Evolutionary conservation across 2,888 invertebrate species (phyloP), one percentile per base, ranked within the genome.

Genomic region (Synanthedon andrenaeformis): DNA sequence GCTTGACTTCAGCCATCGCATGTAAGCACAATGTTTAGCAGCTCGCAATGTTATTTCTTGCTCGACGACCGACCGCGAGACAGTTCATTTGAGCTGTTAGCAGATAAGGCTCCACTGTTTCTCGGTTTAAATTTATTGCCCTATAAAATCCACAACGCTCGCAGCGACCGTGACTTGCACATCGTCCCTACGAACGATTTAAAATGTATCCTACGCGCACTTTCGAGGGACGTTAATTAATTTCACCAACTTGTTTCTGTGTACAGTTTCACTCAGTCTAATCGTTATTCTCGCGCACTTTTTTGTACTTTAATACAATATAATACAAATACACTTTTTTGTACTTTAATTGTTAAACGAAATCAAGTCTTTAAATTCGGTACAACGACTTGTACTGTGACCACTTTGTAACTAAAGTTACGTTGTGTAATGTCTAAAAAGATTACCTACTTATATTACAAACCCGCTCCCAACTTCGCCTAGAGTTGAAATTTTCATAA

Each of bases 41-140:
- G 68, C 67, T 63, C 62, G 62, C 55, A 55, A 59, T 66, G 67
- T 70, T 74, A 67, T 70, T 74, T 67, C 71, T 68, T 61, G 62
- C 62, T 56, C 57, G 52, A 54, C n/a, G 13, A 13, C 23, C 45
- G 45, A 45, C 45, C 23, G 59, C 60, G 64, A 75, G 75, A 76
- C 78, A 80, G 79, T 83, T 80, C 77, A 83, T 84, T 85, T 77
- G 75, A 76, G 72, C 75, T 76, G 79, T 76, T 80, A 75, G 73
- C 66, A 77, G 81, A 85, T 82, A 82, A 79, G 71, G 67, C 68
- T 76, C 61, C 68, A 62, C 68, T 76, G 75, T 82, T 76, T 69
- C 75, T 76, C 65, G 64, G 70, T 66, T 70, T 59, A 72, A 78
- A 83, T 83, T 82, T 82, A 84, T 83, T 74, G 74, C 75, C 71